phyloP scores from a whole-genome alignment of 2,888 invertebrate genomes.

The Drosophila tanythrix region DNA sequence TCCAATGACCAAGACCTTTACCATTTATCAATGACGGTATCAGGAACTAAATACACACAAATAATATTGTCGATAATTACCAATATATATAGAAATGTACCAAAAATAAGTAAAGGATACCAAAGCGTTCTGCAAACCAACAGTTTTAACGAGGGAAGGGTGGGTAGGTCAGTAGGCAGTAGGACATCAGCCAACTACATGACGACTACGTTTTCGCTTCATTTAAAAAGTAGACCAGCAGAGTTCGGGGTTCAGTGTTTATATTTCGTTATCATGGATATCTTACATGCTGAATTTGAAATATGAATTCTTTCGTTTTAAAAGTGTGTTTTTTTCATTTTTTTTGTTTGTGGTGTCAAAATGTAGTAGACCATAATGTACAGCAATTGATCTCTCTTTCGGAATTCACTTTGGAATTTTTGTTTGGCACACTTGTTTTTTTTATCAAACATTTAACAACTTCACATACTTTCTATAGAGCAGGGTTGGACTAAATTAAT shows the following conservation, averaged over 20 bases:
- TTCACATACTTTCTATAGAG: conserved; percentile 75
- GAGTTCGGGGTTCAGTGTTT: conserved; percentile 62
- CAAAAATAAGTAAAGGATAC: conserved; percentile 6
- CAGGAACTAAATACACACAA: conserved; percentile 87
- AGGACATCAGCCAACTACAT: conserved; percentile 15
- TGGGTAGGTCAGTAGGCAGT: conserved; percentile 24
- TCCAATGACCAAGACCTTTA: conserved; percentile 60
- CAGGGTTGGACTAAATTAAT: conserved; percentile 78
- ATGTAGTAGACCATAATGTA: conserved; percentile 76
- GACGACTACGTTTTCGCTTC: conserved; percentile 12
- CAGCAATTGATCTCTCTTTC: conserved; percentile 62
- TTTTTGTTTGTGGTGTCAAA: conserved; percentile 40
- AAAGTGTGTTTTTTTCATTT: conserved; percentile 27
- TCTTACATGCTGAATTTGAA: conserved; percentile 80
- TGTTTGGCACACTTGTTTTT: conserved; percentile 57
- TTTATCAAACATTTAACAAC: conserved; percentile 67
- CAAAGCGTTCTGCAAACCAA: conserved; percentile 47
- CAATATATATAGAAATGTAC: conserved; percentile 13
- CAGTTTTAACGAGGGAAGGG: conserved; percentile 21
- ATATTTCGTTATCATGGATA: conserved; percentile 77
- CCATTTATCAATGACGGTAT: conserved; percentile 90
- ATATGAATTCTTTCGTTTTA: conserved; percentile 52
- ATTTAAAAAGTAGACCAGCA: conserved; percentile 48
- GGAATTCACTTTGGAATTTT: conserved; percentile 57
- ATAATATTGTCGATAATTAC: conserved; percentile 54